phyloP scores from a whole-genome alignment of 2,113 vertebrate genomes.

The Halcyon malimbica region DNA sequence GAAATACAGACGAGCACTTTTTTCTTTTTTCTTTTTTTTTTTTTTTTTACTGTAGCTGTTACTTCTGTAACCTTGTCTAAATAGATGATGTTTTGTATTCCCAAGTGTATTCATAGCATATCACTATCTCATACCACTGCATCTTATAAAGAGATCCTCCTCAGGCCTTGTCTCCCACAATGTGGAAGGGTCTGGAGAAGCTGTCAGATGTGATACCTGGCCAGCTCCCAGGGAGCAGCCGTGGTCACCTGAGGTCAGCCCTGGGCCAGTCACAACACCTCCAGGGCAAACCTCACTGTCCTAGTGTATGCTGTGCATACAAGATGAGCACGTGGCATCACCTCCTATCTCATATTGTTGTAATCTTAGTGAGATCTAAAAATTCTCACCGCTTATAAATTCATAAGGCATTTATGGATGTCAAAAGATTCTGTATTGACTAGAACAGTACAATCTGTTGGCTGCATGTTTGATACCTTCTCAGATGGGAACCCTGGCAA shows the following conservation, averaged over 20 bases:
- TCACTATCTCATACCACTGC: neutral
- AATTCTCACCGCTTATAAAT: neutral
- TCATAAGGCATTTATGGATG: neutral
- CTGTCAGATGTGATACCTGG: neutral
- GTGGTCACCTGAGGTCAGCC: neutral
- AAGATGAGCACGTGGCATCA: neutral
- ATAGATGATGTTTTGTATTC: fast-evolving
- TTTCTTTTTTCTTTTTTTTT: neutral
- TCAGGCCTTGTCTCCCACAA: neutral
- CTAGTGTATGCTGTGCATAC: fast-evolving
- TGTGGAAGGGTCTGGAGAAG: neutral
- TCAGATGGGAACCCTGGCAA: neutral
- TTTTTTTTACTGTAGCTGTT: neutral
- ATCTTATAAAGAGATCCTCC: neutral
- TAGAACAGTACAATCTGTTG: neutral
- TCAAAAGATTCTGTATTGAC: neutral
- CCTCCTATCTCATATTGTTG: neutral
- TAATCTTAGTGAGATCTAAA: neutral
- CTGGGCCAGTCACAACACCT: neutral
- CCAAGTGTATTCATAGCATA: neutral
- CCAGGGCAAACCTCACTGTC: neutral
- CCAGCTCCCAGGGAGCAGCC: neutral
- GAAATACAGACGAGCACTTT: neutral
- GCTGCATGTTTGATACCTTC: neutral
- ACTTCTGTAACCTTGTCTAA: neutral